A percentile compares a stretch with the other conserved stretches of the same genome.
These are phyloP conservation scores for Heterodera filipjevi DNA, from an alignment of 2,888 invertebrate genomes.

Conservation along the genomic window DNA sequence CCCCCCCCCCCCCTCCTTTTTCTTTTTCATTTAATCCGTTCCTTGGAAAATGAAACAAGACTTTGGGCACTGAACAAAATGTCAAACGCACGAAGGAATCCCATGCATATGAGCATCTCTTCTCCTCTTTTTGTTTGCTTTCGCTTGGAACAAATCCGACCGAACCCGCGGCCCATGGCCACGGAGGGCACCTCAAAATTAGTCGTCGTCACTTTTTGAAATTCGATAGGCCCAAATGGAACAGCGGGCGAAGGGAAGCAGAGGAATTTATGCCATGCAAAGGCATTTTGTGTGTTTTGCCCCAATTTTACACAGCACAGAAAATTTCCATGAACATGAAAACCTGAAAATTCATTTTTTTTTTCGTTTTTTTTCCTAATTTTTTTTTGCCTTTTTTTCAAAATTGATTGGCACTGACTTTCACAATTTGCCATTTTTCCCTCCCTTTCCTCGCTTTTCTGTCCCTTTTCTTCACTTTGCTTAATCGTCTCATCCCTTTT, in stretches of 20 bases:
- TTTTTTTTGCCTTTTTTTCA: too few relatives aligned
- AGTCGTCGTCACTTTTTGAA: conserved; percentile 18
- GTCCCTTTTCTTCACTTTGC: too few relatives aligned
- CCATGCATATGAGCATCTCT: background rate
- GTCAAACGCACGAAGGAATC: background rate
- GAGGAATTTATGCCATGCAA: background rate
- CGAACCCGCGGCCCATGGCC: background rate
- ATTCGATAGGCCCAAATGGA: conserved; percentile 1
- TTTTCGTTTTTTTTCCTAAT: background rate
- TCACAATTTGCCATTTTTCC: too few relatives aligned
- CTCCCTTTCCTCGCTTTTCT: too few relatives aligned
- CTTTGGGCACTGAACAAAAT: background rate
- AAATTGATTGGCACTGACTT: too few relatives aligned
- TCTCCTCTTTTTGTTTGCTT: conserved; percentile 16
- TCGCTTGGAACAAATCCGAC: background rate
- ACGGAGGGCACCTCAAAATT: background rate
- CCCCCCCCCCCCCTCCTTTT: too few relatives aligned
- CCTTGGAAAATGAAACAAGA: background rate
- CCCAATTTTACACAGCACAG: background rate
- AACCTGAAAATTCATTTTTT: background rate
- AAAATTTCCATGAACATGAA: background rate
- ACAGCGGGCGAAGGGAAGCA: background rate
- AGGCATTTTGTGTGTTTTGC: background rate
- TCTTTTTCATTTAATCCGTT: background rate
- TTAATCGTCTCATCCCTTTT: too few relatives aligned